phyloP scores from a whole-genome alignment of 1,140 invertebrate genomes.

The Nymphalis io region DNA sequence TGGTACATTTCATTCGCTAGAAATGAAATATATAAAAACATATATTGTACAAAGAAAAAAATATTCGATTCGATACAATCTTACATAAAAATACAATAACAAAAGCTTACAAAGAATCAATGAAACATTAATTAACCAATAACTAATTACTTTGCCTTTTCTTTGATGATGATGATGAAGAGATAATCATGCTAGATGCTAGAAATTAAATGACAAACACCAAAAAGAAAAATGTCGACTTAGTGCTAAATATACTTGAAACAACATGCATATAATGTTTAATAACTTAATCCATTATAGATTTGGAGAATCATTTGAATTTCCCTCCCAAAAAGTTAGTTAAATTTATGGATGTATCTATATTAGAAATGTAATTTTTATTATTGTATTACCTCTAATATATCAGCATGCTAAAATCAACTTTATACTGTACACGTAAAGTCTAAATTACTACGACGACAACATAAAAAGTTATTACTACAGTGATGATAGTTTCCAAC shows the following conservation, averaged over 20 bases:
- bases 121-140: neutral
- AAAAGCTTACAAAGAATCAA: conserved; percentile 1
- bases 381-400: neutral
- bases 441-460: conserved; percentile 36
- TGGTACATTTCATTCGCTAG: no score
- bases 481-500: conserved; percentile 47
- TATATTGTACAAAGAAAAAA: no score
- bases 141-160: neutral
- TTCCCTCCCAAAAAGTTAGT: neutral
- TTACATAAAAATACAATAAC: neutral
- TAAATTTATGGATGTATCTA: neutral
- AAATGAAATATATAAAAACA: no score
- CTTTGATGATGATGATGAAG: conserved; percentile 4
- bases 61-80: neutral
- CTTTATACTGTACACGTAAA: conserved; percentile 9
- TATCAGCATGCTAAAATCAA: conserved; percentile 29
- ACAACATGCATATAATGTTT: neutral
- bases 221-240: neutral
- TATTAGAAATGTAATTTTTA: neutral
- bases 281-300: neutral
- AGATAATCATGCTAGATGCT: neutral
- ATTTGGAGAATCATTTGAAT: neutral
- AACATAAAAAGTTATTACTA: conserved; percentile 41
- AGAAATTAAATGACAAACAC: neutral
- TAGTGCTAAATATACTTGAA: neutral